Conservation (phyloP, 2,113 vertebrate genomes). For the Trematomus loennbergii region DNA sequence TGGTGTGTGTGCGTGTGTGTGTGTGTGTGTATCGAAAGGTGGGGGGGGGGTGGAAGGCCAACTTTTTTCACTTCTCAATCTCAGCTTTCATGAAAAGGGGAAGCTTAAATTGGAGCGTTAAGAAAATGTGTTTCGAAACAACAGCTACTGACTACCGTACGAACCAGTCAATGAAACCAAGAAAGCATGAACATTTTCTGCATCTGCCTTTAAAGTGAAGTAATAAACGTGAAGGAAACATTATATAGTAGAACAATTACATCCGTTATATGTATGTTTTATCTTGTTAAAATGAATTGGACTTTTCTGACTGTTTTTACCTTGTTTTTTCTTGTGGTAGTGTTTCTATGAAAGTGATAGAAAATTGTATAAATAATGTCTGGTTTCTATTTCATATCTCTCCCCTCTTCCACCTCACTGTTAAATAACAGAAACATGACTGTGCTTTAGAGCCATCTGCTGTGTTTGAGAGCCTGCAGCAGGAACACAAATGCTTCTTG, state of each 20-base stretch:
- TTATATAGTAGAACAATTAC: not conserved
- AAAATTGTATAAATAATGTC: not conserved
- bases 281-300: not conserved
- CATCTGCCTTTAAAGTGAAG: not conserved
- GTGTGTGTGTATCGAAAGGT: not conserved
- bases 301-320: not conserved
- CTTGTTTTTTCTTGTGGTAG: not conserved
- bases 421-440: constrained; percentile 4
- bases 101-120: not conserved
- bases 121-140: constrained; percentile 11
- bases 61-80: constrained; percentile 62
- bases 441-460: not conserved
- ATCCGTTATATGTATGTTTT: not conserved
- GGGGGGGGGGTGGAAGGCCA: not conserved
- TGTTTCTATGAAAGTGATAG: not conserved
- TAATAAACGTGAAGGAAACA: not conserved
- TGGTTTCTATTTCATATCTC: not conserved
- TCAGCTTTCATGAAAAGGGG: constrained; percentile 28
- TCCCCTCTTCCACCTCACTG: not conserved
- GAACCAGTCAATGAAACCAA: constrained; percentile 1
- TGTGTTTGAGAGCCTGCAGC: not conserved
- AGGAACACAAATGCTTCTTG: not conserved
- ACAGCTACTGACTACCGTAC: not conserved
- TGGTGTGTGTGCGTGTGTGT: not conserved
- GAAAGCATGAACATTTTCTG: constrained; percentile 1